Evolutionary conservation across 2,888 invertebrate genomes (phyloP).

Genomic region (Campopleginae sp.): DNA sequence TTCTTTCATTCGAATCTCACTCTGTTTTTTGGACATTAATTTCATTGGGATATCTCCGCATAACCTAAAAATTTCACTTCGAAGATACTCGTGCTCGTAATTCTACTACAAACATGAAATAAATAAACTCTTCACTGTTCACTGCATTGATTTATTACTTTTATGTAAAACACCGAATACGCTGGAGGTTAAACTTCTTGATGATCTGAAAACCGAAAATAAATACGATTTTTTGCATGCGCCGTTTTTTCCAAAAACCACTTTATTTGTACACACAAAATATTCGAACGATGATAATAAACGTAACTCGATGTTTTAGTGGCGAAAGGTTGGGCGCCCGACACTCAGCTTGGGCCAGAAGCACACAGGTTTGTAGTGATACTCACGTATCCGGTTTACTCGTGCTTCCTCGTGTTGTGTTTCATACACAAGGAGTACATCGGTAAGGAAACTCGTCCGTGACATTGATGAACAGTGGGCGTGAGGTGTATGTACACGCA

Average conservation of each 20-base stretch:
- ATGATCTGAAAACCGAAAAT: no score
- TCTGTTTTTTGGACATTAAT: background rate
- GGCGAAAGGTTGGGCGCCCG: background rate
- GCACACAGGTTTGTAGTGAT: conserved; percentile 4
- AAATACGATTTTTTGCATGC: no score
- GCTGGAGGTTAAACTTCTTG: no score
- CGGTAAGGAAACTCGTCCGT: conserved; percentile 73
- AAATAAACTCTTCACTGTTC: background rate
- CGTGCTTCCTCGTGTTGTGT: conserved; percentile 31
- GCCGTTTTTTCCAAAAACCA: background rate
- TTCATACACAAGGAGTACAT: conserved; percentile 42
- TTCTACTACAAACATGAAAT: background rate
- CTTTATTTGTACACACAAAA: background rate
- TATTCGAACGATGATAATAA: background rate
- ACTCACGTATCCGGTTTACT: conserved; percentile 37
- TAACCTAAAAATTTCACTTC: background rate
- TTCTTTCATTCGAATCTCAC: background rate
- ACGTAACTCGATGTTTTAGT: background rate
- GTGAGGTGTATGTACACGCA: conserved; percentile 83
- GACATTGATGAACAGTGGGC: conserved; percentile 78
- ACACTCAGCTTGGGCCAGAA: conserved; percentile 16
- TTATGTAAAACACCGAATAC: background rate
- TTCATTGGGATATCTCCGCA: background rate
- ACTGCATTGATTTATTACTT: background rate
- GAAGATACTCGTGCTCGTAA: background rate